Conservation (phyloP, 2,113 vertebrate genomes). For the Raphicerus campestris region DNA sequence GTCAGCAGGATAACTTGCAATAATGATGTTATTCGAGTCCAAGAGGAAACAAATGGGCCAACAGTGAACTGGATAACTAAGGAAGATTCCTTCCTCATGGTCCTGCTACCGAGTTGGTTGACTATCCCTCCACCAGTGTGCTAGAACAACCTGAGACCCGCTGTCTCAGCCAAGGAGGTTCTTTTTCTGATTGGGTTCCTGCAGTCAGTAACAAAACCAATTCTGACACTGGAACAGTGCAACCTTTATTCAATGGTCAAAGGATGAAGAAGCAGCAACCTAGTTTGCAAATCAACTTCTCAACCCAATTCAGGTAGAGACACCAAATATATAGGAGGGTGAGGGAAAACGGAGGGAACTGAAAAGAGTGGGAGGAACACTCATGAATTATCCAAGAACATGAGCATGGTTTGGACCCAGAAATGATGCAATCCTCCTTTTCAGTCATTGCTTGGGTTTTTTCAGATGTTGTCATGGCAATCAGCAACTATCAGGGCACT, state of each 20-base stretch:
- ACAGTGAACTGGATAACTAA: background rate
- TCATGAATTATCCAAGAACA: background rate
- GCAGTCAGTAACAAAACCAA: background rate
- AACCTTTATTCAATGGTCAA: background rate
- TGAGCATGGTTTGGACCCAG: background rate
- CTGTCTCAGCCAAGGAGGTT: background rate
- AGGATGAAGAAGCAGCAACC: background rate
- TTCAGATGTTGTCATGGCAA: background rate
- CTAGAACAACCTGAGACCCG: background rate
- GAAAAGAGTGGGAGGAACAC: background rate
- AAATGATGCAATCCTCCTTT: background rate
- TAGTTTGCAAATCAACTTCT: background rate
- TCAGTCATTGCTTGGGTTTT: background rate
- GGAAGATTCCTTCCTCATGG: background rate
- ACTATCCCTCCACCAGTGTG: too few species aligned
- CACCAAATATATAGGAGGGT: background rate
- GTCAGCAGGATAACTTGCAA: background rate
- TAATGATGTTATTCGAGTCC: background rate
- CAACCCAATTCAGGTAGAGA: background rate
- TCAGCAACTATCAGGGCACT: background rate
- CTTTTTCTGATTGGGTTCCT: background rate
- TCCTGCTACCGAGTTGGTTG: fast-evolving
- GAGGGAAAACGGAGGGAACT: background rate
- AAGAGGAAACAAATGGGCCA: background rate
- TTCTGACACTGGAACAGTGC: background rate